Base-by-base conservation (phyloP, 2,797 vertebrate genomes). In the Microhierax caerulescens region DNA sequence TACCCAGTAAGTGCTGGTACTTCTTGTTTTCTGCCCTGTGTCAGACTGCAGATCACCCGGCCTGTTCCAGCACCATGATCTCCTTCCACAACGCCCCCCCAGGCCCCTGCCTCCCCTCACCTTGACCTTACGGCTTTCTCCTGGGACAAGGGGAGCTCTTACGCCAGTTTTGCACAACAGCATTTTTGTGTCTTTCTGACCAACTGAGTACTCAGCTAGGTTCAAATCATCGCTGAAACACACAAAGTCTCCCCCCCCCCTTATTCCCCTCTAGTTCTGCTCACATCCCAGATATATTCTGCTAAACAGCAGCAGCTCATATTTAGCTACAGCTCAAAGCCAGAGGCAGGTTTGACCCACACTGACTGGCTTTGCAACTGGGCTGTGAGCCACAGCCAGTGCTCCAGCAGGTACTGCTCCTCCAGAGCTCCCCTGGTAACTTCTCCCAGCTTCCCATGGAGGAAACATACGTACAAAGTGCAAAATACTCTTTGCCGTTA, bases 351-450 rank as follows among this genome's bases (percentile, higher is more conserved):
- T 69, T 61, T 75, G n/a, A 54, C 28, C 27, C 30, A 6, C 6
- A 0, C 6, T 4, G 39, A 9, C 18, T 13, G 30, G 4, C 17
- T 47, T 28, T 2, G 4, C 37, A 67, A 32, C 7, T 3, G 3
- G 47, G 22, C 51, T 53, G 16, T 5, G 8, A 48, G 13, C 34
- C 36, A 13, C 45, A 64, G 48, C 25, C 8, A 12, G 36, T 2
- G 4, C 19, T 32, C 32, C 0, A 0, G 21, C 17, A 15, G 56
- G 22, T 59, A 43, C 53, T 0, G 0, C 39, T 70, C 12, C 30
- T 59, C 27, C 1, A 1, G 21, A 76, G 18, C 1, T 19, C 7
- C 9, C 36, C 45, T 24, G 24, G 28, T 30, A 54, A 68, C 43
- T 53, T 68, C 39, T 63, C 7, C 7, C 47, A 23, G 28, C 45